Evolutionary conservation across 2,113 vertebrate genomes (phyloP).

Genomic region (Eclectus roratus): DNA sequence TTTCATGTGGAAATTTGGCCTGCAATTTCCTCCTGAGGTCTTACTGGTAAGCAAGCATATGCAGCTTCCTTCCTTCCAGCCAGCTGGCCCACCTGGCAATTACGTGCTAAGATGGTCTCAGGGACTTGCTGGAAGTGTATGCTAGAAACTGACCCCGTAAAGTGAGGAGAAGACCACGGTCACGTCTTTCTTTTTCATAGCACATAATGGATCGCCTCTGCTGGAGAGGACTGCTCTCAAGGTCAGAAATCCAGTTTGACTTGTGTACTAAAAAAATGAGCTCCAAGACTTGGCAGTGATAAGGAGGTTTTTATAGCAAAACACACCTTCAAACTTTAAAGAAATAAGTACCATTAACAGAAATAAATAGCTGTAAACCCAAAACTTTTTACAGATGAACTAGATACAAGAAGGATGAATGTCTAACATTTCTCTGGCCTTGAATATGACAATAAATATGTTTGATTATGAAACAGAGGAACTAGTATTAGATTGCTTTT

Average conservation of each 20-base stretch:
- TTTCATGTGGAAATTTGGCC: slow-evolving; percentile 4
- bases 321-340: neutral
- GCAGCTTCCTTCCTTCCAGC: neutral
- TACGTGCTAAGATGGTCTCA: neutral
- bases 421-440: neutral
- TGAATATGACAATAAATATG: neutral
- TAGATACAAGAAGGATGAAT: neutral
- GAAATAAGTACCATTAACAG: neutral
- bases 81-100: slow-evolving; percentile 2
- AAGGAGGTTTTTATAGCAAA: neutral
- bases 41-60: neutral
- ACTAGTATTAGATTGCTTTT: neutral
- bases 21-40: neutral
- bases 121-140: neutral
- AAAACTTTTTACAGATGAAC: neutral
- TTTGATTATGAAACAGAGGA: neutral
- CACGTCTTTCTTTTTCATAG: neutral
- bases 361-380: neutral
- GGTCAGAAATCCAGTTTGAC: neutral
- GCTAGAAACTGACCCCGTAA: neutral
- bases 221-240: neutral
- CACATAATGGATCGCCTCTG: neutral
- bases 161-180: neutral
- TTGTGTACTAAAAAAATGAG: neutral
- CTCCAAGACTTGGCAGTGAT: neutral